Base-by-base conservation (phyloP, 2,113 vertebrate species). In the Perca fluviatilis region DNA sequence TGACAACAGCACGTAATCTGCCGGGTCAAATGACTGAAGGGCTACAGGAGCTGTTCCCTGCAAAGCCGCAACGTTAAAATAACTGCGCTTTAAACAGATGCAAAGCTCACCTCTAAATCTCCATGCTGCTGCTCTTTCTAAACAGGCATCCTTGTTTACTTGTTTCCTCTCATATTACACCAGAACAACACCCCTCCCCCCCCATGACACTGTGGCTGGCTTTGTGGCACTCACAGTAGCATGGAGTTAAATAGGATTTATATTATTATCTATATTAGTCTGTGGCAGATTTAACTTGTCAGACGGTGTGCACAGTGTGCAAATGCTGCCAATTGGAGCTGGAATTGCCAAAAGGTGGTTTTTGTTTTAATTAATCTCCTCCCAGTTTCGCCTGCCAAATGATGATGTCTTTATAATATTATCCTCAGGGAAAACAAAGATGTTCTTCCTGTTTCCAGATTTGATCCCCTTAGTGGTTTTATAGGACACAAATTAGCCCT, bases 81-180 rank as follows among this genome's bases (percentile, higher is more conserved):
- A 80, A 80, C 76, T 21, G 77, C 15, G 14, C 83, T 90, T 80
- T 84, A 85, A 92, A 83, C 83, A 84, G 82, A 90, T 81, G 84
- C 81, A 90, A 85, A 90, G 88, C 89, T 94, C 79, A 75, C 49
- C 40, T 81, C 75, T 61, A 76, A 81, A 86, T 71, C 91, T 77
- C 43, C 54, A 27, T 11, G 68, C 64, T 46, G 79, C 81, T 46
- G 63, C 76, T 75, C 43, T 50, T 77, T 74, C 81, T 76, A 86
- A 92, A 90, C 78, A 90, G 79, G 73, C 69, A 9, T 57, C 77
- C 66, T 76, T 90, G 86, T 92, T 90, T 81, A 51, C 76, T 46
- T 27, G 60, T 76, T 69, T 80, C 58, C 51, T 57, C 85, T 82
- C 56, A 5, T 60, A 10, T 79, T 66, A 49, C 69, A 46, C 14